These are phyloP conservation scores for Glandiceps talaboti DNA, from an alignment of 53 echinoderm and acorn worm genomes.

Conservation along the genomic window DNA sequence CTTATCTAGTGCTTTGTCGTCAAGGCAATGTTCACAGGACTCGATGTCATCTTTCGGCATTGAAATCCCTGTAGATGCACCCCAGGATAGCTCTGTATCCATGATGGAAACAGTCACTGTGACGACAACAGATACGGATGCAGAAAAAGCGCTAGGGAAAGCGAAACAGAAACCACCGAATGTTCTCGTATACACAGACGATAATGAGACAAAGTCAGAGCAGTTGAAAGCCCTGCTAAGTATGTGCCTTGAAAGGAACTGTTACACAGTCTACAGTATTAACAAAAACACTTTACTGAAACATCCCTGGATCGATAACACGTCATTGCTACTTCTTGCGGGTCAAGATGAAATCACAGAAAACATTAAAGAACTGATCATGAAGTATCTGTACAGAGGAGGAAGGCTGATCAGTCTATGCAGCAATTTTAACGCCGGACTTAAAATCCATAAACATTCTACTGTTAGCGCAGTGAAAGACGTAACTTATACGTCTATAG, in stretches of 20 bases:
- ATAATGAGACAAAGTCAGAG: constrained; percentile 18
- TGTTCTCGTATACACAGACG: constrained; percentile 50
- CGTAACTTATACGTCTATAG: neutral
- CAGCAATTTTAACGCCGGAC: neutral
- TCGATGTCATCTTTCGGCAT: neutral
- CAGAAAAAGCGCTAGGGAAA: neutral
- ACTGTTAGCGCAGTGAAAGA: neutral
- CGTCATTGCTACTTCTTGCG: constrained; percentile 47
- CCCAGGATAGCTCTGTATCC: neutral
- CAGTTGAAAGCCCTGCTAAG: constrained; percentile 10
- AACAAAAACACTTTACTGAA: constrained; percentile 26
- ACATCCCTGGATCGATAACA: constrained; percentile 86
- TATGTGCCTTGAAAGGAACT: constrained; percentile 54
- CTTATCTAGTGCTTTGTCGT: neutral
- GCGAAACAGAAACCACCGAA: constrained; percentile 53
- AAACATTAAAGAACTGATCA: constrained; percentile 29
- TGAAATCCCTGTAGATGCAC: neutral
- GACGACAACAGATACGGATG: constrained; percentile 4
- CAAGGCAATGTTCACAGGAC: constrained; percentile 5
- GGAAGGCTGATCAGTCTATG: constrained; percentile 54
- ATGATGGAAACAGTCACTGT: neutral
- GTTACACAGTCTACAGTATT: constrained; percentile 76
- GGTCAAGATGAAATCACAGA: constrained; percentile 17
- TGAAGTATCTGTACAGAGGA: constrained; percentile 40
- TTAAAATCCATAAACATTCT: neutral